These are phyloP conservation scores for Drosophila busckii DNA, from an alignment of 1,140 invertebrate species.

Conservation along the genomic window DNA sequence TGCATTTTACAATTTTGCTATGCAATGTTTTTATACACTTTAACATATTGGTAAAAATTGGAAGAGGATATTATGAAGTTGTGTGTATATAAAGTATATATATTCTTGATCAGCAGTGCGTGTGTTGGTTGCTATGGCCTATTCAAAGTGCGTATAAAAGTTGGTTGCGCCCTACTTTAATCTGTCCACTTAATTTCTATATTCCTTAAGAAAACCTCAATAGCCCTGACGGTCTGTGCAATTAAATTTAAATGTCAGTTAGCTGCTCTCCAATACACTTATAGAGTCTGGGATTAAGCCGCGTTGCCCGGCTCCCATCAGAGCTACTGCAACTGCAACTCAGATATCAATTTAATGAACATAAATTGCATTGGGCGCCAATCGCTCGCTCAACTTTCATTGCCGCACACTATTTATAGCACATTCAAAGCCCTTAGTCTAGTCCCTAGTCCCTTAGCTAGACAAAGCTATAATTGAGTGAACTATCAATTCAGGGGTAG, in stretches of 20 bases:
- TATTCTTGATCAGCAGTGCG: no score
- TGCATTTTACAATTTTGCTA: background rate
- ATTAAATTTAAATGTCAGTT: background rate
- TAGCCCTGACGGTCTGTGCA: no score
- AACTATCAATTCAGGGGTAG: conserved; percentile 13
- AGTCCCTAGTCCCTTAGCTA: conserved; percentile 6
- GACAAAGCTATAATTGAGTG: conserved; percentile 21
- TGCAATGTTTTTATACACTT: no score
- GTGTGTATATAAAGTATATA: no score
- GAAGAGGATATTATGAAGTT: no score
- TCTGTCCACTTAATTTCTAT: no score
- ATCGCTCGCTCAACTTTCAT: conserved; percentile 5
- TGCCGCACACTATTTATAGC: conserved; percentile 19
- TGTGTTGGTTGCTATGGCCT: no score
- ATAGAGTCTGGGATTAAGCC: background rate
- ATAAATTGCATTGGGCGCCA: conserved; percentile 44
- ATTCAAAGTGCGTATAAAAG: no score
- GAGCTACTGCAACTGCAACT: conserved; percentile 10
- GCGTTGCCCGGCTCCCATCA: conserved; percentile 5
- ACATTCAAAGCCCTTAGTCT: conserved; percentile 24
- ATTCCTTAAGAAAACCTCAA: no score
- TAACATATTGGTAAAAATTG: no score
- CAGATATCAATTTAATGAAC: conserved; percentile 33
- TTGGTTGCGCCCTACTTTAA: no score
- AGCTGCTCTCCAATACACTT: conserved; percentile 7